Conservation (phyloP, 2,888 invertebrate species). For the Melanophora roralis region DNA sequence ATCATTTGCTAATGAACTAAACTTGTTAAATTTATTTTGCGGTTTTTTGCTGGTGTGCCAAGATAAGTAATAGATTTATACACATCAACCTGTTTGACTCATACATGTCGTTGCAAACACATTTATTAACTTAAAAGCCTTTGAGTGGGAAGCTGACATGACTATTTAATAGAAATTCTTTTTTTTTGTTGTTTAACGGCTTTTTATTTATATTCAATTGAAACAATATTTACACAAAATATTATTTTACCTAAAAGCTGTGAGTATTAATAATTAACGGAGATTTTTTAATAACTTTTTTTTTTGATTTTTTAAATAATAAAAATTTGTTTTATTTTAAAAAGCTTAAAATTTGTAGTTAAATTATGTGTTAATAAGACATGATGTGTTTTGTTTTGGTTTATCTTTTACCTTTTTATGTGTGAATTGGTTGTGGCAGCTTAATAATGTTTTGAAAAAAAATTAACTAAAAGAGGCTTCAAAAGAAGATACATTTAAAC, state of each 20-base stretch:
- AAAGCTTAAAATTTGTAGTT: not conserved
- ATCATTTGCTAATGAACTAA: constrained; percentile 50
- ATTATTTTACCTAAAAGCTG: not conserved
- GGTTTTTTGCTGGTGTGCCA: not conserved
- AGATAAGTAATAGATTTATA: constrained; percentile 42
- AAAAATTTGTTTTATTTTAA: not conserved
- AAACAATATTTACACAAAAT: constrained; percentile 1
- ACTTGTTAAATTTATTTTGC: constrained; percentile 47
- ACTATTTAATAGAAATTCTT: constrained; percentile 34
- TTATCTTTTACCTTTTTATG: not conserved
- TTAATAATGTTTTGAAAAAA: constrained; percentile 56
- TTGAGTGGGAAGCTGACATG: constrained; percentile 49
- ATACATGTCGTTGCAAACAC: not conserved
- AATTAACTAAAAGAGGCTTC: constrained; percentile 20
- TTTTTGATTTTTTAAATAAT: constrained; percentile 25
- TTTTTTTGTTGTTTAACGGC: not conserved
- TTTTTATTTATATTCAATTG: not conserved
- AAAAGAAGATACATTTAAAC: constrained; percentile 48
- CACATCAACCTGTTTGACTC: constrained; percentile 50
- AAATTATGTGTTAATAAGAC: constrained; percentile 4
- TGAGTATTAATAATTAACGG: constrained; percentile 26
- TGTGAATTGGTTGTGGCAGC: constrained; percentile 43
- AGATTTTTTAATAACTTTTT: not conserved
- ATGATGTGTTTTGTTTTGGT: not conserved
- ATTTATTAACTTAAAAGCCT: not conserved